A percentile compares a stretch with the other conserved stretches of the same genome.
Conservation (phyloP, 2,113 vertebrate species). For the Anser brachyrhynchus region DNA sequence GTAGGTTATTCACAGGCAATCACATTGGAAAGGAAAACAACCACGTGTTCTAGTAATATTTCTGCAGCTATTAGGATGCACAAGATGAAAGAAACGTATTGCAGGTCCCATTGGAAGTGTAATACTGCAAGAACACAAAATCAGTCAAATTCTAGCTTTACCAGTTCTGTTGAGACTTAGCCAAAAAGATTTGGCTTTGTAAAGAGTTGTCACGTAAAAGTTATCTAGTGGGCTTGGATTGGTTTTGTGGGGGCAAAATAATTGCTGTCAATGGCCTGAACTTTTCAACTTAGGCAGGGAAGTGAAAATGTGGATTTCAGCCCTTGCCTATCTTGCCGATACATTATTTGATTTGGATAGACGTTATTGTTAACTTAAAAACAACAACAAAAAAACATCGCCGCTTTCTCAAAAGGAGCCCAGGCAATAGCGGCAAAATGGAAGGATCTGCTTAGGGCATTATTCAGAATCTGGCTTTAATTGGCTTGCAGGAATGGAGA, state of each 20-base stretch:
- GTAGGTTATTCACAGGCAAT: background rate
- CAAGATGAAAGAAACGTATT: background rate
- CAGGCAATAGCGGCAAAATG: background rate
- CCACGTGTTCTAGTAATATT: background rate
- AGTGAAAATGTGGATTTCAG: background rate
- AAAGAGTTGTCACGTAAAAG: background rate
- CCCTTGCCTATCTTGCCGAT: background rate
- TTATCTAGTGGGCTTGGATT: background rate
- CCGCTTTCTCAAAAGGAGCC: background rate
- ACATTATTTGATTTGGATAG: background rate
- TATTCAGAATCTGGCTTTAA: background rate
- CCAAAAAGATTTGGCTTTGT: background rate
- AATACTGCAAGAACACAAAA: background rate
- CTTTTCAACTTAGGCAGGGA: background rate
- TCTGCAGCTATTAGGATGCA: background rate
- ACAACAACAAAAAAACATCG: background rate
- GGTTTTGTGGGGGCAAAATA: background rate
- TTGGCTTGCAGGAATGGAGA: background rate
- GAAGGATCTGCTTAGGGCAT: background rate
- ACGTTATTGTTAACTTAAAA: background rate
- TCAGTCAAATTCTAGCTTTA: background rate
- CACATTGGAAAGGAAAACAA: background rate
- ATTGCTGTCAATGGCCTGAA: fast-evolving
- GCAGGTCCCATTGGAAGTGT: background rate
- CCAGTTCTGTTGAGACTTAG: background rate